phyloP scores from a whole-genome alignment of 1,140 invertebrate genomes.

The Drosophila nigrodunni region DNA sequence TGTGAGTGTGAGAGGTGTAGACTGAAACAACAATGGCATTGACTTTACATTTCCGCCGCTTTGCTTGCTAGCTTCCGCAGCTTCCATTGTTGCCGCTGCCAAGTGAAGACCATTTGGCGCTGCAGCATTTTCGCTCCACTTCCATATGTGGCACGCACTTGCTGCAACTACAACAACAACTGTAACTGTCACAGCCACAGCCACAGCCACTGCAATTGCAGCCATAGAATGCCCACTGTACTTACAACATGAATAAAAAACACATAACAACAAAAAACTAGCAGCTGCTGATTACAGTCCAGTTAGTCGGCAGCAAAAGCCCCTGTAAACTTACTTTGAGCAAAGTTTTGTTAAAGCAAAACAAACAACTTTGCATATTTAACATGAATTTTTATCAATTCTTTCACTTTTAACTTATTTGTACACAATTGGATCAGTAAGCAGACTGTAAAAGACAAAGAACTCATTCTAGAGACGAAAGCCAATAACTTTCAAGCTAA shows the following conservation, averaged over 20 bases:
- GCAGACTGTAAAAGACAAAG: too few relatives aligned
- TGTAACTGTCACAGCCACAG: too few relatives aligned
- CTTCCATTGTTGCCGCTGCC: slow-evolving; percentile 39
- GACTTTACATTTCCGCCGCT: slow-evolving; percentile 81
- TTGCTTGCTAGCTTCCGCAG: slow-evolving; percentile 65
- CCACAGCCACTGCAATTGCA: slow-evolving; percentile 5
- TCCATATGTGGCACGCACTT: slow-evolving; percentile 51
- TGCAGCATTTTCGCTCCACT: slow-evolving; percentile 57
- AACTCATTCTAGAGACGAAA: too few relatives aligned
- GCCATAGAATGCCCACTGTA: slow-evolving; percentile 25
- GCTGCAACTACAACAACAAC: not conserved
- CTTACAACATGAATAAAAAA: slow-evolving; percentile 49
- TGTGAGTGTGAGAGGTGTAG: not conserved
- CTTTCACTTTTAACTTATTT: too few relatives aligned
- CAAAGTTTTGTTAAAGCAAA: too few relatives aligned
- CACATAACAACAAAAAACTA: not conserved
- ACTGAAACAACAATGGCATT: slow-evolving; percentile 57
- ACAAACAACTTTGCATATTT: too few relatives aligned
- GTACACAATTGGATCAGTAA: too few relatives aligned
- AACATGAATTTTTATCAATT: too few relatives aligned
- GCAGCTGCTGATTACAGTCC: too few relatives aligned
- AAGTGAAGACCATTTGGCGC: slow-evolving; percentile 32
- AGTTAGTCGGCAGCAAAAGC: too few relatives aligned
- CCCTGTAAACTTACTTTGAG: too few relatives aligned
- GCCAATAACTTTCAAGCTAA: too few relatives aligned